A percentile compares a stretch with the other conserved stretches of the same genome.
These are phyloP conservation scores for Oenanthe melanoleuca DNA, from an alignment of 2,113 vertebrate species.

Conservation along the genomic window DNA sequence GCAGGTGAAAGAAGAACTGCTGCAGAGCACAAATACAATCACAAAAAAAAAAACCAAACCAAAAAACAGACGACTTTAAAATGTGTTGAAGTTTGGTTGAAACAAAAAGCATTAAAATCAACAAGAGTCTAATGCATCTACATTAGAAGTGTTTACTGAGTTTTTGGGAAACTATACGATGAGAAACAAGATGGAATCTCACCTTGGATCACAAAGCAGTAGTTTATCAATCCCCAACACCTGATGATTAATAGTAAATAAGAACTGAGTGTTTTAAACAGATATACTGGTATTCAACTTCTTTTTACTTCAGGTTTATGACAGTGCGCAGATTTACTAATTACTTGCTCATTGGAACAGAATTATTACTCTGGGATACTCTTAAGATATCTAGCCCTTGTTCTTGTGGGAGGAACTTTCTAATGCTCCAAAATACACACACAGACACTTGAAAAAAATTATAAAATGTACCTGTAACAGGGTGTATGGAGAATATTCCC, in stretches of 20 bases:
- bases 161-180: not conserved
- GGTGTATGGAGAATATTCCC: constrained; percentile 81
- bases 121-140: not conserved
- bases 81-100: not conserved
- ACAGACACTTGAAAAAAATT: not conserved
- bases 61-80: not conserved
- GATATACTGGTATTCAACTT: not conserved
- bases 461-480: constrained; percentile 79
- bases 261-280: not conserved
- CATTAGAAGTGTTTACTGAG: not conserved
- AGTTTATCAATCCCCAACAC: not conserved
- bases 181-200: not conserved
- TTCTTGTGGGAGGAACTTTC: not conserved
- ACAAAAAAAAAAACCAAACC: not conserved
- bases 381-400: not conserved
- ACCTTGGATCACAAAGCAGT: not conserved
- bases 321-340: not conserved
- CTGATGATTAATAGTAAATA: not conserved
- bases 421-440: not conserved
- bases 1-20: not conserved
- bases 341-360: not conserved
- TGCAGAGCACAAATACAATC: not conserved
- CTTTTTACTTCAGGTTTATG: not conserved
- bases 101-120: not conserved
- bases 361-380: not conserved